Base-by-base conservation (phyloP, 2,888 invertebrate genomes). In the Scelioninae gen. 2 region DNA sequence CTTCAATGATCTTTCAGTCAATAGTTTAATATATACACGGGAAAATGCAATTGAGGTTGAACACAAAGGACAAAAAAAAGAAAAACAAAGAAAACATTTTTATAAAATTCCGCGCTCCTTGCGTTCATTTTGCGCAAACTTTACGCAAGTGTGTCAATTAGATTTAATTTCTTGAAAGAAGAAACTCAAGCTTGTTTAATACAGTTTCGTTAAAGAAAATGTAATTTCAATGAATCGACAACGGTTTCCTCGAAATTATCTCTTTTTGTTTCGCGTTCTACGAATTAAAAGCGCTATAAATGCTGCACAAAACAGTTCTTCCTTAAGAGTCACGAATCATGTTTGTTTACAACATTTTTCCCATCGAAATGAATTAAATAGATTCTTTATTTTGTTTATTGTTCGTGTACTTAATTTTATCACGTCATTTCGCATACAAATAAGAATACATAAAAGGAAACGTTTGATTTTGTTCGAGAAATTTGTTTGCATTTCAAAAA, bases 141-240 rank as follows among this genome's bases (percentile, higher is more conserved):
- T 64, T 52, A 64, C 63, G 13, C 22, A 64, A 64, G 63, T 64
- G 53, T 64, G 64, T 64, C 53, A 64, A 64, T 64, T 64, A 46
- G 28, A 55, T 64, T 55, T 53, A 53, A 64, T 64, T 64, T 46
- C 37, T 18, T 13, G 22, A 55, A 55, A 46, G 64, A 53, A 45
- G 19, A 35, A 64, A 35, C 33, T 53, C 53, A 33, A 46, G 45
- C 46, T 37, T 37, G 22, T 46, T 64, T 64, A 64, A 53, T 53
- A 64, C 37, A 46, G 45, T 55, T 50, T 45, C 15, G 35, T 63
- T 63, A 53, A 53, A 10, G 28, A 16, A 55, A 64, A 55, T 13
- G 45, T 37, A 25, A 53, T 55, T 64, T 53, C 53, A 35, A 35
- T 55, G 35, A 53, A 28, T 46, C 16, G 45, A 22, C 45, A 46